Conservation (phyloP, 1,140 invertebrate species). For the Ips typographus region DNA sequence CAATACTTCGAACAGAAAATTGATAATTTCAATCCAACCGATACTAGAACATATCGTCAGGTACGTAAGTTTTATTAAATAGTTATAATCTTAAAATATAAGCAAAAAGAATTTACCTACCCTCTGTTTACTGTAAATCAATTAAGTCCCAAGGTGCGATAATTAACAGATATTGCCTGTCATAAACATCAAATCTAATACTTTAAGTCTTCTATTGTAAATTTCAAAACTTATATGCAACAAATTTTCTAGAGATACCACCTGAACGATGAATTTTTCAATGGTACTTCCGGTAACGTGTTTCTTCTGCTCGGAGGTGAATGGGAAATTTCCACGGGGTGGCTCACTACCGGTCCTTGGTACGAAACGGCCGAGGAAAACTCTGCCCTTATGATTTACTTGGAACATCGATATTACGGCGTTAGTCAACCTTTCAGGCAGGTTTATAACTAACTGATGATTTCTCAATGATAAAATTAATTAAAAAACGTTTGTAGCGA, state of each 20-base stretch:
- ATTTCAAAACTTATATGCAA: neutral
- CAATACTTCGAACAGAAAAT: conserved; percentile 71
- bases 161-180: too few species aligned
- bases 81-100: too few species aligned
- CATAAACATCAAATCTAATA: too few species aligned
- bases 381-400: conserved; percentile 77
- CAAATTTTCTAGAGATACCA: conserved; percentile 68
- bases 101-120: too few species aligned
- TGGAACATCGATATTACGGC: conserved; percentile 93
- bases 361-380: conserved; percentile 77
- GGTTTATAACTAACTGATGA: too few species aligned
- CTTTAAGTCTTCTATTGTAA: too few species aligned
- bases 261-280: conserved; percentile 71
- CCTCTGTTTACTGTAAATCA: too few species aligned
- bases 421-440: conserved; percentile 71
- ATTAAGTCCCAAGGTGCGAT: too few species aligned
- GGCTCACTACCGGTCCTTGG: conserved; percentile 84
- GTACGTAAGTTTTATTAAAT: conserved; percentile 48
- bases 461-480: neutral
- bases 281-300: conserved; percentile 57
- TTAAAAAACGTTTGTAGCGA: conserved; percentile 58
- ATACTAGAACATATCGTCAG: conserved; percentile 69
- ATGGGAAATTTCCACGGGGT: conserved; percentile 65
- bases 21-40: conserved; percentile 72
- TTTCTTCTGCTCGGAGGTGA: conserved; percentile 89